Base-by-base conservation (phyloP, 1,140 invertebrate species). In the Saccostrea glomerata region DNA sequence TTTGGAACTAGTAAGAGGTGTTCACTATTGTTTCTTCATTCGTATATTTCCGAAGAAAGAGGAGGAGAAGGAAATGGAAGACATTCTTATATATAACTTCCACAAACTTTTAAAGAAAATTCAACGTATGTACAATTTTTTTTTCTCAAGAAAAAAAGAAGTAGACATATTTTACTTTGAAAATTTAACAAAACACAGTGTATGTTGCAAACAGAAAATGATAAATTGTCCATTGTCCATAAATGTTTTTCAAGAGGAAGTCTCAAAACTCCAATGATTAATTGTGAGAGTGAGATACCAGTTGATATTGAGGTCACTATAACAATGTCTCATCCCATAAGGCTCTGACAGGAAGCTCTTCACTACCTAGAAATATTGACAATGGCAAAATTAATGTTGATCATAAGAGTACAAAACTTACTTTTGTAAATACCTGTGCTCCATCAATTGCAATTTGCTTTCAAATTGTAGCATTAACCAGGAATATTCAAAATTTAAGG, bases 401-500 rank as follows among this genome's bases (percentile, higher is more conserved):
- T 73, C 70, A 73, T 73, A 36, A n/a, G 9, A 73, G 70, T 73
- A 73, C n/a, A 6, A 73, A 36, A 73, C 70, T 73, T 9, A 36
- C 20, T 9, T 9, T 5, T 23, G 70, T 73, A 7, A 73, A 73
- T 20, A 73, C 70, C 6, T 73, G 70, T 73, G 70, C 70, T 9
- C 70, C 70, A 73, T 73, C 70, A 23, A 73, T 73, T n/a, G n/a
- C n/a, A n/a, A n/a, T 73, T 73, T 5, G 6, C 20, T 73, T 9
- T 73, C 70, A 73, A 73, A 73, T 36, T 23, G n/a, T 73, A 36
- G 6, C 9, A 20, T 36, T 9, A 73, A 73, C 70, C 70, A 73
- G 20, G 30, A 73, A n/a, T 73, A 73, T 73, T 36, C n/a, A 73
- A 73, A n/a, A 73, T 73, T 73, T 73, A 20, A 73, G n/a, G n/a